These are phyloP conservation scores for Hepsetus odoe DNA, from an alignment of 2,113 vertebrate species.

Conservation along the genomic window DNA sequence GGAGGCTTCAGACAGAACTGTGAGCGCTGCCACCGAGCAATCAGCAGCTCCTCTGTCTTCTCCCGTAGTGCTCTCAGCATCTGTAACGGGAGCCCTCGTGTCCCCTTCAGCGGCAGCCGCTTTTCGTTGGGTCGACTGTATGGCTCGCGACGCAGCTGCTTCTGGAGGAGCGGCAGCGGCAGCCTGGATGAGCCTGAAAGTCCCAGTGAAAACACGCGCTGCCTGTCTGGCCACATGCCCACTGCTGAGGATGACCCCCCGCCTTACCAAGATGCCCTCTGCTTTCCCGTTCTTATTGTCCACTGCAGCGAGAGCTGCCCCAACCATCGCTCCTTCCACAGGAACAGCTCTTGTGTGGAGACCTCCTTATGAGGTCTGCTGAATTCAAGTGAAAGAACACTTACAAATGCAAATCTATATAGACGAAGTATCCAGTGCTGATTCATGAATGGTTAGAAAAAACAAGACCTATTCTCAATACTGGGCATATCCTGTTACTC, in stretches of 20 bases:
- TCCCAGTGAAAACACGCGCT: conserved; percentile 88
- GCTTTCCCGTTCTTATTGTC: conserved; percentile 93
- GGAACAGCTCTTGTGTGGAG: conserved; percentile 93
- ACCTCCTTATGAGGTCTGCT: conserved; percentile 86
- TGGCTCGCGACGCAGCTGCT: conserved; percentile 89
- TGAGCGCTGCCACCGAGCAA: conserved; percentile 89
- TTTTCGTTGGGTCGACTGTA: conserved; percentile 90
- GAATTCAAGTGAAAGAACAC: not conserved
- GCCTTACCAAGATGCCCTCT: conserved; percentile 91
- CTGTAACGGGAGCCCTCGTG: conserved; percentile 85
- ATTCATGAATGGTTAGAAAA: not conserved
- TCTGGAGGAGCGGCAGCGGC: conserved; percentile 81
- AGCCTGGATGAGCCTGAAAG: conserved; percentile 89
- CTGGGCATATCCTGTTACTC: conserved; percentile 39
- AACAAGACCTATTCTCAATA: conserved; percentile 8
- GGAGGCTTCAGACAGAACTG: conserved; percentile 87
- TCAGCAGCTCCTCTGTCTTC: conserved; percentile 96
- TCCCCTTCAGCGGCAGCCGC: conserved; percentile 87
- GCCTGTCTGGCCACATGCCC: conserved; percentile 83
- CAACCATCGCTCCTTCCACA: conserved; percentile 90
- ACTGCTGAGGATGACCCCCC: conserved; percentile 86
- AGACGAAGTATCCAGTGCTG: not conserved
- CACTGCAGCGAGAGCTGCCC: conserved; percentile 95
- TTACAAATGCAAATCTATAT: not conserved
- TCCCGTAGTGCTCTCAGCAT: conserved; percentile 94